Evolutionary conservation across 2,888 invertebrate species (phyloP).

Genomic region (Sinodicranocentrus sp.): DNA sequence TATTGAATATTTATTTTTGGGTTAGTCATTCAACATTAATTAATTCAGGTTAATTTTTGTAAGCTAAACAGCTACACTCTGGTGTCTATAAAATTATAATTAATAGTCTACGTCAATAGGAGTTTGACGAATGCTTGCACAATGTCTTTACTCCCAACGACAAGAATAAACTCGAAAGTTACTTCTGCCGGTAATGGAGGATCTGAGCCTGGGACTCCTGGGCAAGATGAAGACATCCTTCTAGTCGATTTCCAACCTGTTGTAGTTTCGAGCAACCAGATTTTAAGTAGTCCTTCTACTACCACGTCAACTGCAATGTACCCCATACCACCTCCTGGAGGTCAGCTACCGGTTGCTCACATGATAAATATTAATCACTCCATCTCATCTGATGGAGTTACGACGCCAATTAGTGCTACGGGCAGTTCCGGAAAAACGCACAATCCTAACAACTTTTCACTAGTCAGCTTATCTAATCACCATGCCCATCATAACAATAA

Average conservation of each 20-base stretch:
- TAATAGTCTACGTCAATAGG: background rate
- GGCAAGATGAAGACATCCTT: slow-evolving; percentile 56
- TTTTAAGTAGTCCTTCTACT: slow-evolving; percentile 45
- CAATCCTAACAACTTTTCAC: slow-evolving; percentile 58
- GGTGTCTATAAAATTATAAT: background rate
- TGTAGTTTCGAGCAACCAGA: slow-evolving; percentile 26
- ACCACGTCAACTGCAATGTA: slow-evolving; percentile 46
- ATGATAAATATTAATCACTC: slow-evolving; percentile 35
- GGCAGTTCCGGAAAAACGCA: slow-evolving; percentile 39
- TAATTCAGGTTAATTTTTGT: background rate
- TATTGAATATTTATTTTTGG: background rate
- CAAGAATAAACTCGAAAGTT: slow-evolving; percentile 56
- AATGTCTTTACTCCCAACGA: slow-evolving; percentile 65
- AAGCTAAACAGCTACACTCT: background rate
- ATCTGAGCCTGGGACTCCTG: slow-evolving; percentile 21
- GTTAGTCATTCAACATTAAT: background rate
- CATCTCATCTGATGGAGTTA: slow-evolving; percentile 33
- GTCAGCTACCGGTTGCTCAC: slow-evolving; percentile 16
- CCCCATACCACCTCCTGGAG: slow-evolving; percentile 30
- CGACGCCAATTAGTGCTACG: slow-evolving; percentile 33
- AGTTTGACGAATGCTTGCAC: background rate
- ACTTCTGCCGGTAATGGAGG: slow-evolving; percentile 30
- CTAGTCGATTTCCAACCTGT: slow-evolving; percentile 64
- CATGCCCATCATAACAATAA: slow-evolving; percentile 46
- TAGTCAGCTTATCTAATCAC: slow-evolving; percentile 65